phyloP scores from a whole-genome alignment of 2,113 vertebrate genomes.

The Ptyas mucosa region DNA sequence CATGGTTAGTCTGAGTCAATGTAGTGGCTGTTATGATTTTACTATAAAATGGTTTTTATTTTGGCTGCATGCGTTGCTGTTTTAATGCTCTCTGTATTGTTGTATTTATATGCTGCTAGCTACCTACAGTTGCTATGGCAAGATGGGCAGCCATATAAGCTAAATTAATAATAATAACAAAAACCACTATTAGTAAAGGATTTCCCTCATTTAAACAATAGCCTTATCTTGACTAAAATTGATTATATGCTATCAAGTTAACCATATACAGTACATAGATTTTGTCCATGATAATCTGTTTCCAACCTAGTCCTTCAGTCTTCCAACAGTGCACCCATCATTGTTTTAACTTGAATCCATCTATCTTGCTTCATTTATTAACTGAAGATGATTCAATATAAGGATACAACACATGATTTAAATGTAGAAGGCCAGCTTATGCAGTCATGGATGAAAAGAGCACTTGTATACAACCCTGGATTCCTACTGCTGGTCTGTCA shows the following conservation, averaged over 20 bases:
- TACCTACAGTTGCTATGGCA: not conserved
- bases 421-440: not conserved
- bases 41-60: not conserved
- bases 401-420: not conserved
- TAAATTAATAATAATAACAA: not conserved
- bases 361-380: not conserved
- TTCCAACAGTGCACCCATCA: not conserved
- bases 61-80: not conserved
- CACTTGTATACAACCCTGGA: not conserved
- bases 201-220: not conserved
- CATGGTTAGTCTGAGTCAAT: not conserved
- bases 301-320: not conserved
- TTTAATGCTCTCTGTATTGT: not conserved
- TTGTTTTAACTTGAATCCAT: not conserved
- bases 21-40: not conserved
- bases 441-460: not conserved
- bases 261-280: not conserved
- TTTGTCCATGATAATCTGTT: not conserved
- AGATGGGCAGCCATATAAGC: not conserved
- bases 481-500: not conserved
- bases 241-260: not conserved
- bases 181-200: not conserved
- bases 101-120: not conserved
- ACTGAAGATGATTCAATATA: not conserved
- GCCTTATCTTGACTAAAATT: not conserved